A percentile compares a stretch with the other conserved stretches of the same genome.
These are phyloP conservation scores for Pluvialis apricaria DNA, from an alignment of 2,113 vertebrate species.

Conservation along the genomic window DNA sequence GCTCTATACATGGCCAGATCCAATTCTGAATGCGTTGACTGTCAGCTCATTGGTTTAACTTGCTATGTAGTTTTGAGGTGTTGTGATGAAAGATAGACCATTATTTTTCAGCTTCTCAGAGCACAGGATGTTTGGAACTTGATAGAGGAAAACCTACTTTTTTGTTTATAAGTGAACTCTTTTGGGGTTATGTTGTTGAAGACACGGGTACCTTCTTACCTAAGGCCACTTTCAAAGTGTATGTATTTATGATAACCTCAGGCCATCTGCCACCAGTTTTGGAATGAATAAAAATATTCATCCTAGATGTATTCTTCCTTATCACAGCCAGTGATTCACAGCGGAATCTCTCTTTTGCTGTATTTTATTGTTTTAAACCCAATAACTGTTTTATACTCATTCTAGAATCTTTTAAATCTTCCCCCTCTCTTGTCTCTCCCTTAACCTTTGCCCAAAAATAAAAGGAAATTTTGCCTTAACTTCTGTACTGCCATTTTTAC, in stretches of 20 bases:
- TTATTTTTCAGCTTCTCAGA: not conserved
- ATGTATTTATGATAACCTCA: conserved; percentile 65
- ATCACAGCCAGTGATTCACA: not conserved
- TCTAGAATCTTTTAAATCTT: not conserved
- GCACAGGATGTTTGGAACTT: not conserved
- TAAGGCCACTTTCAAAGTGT: conserved; percentile 16
- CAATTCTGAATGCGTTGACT: not conserved
- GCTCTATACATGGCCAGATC: rapidly evolving
- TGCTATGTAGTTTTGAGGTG: not conserved
- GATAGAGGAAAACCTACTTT: not conserved
- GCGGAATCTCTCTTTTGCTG: not conserved
- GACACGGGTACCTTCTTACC: not conserved
- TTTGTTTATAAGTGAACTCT: not conserved
- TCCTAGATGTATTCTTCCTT: conserved; percentile 26
- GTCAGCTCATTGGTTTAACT: not conserved
- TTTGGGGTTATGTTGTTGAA: not conserved
- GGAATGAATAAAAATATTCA: conserved; percentile 47
- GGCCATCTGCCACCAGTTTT: conserved; percentile 43
- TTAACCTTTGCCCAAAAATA: not conserved
- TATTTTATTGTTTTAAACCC: conserved; percentile 7
- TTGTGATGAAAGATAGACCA: not conserved
- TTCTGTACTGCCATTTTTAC: not conserved
- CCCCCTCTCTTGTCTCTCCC: not conserved
- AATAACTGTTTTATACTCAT: not conserved
- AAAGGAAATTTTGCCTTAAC: not conserved